Base-by-base conservation (phyloP, 2,888 invertebrate genomes). In the Spilosoma lubricipeda region DNA sequence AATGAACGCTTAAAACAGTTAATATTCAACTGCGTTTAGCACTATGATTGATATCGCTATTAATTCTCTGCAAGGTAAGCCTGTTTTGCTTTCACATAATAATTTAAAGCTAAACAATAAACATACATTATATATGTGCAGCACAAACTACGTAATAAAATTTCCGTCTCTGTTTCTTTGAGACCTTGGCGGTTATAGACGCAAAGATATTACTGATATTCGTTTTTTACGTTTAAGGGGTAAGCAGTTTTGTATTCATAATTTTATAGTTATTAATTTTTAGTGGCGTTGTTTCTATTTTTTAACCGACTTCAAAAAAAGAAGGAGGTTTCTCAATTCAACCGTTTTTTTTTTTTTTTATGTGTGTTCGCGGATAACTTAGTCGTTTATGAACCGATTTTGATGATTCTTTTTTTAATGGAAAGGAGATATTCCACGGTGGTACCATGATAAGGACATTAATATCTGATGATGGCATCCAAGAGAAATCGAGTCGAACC, bases 21-120 rank as follows among this genome's bases (percentile, higher is more conserved):
- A n/a, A 48, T 65, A 48, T 52, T 48, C 3, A 65, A 71, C 65
- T 52, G 64, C 71, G 65, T 45, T 71, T 52, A 68, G 30, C 39
- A 27, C 48, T 45, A 70, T 70, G 75, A 73, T 76, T 76, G 73
- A 76, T 76, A 76, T 64, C 67, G 56, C 67, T 63, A 66, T 71
- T 76, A 70, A 71, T 64, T 70, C 45, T 56, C 33, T 36, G 33
- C 76, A 76, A 76, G 76, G 76, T 48, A 48, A 76, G 42, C 76
- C 20, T 9, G 67, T 70, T 75, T 76, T 36, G 56, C 76, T 76
- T 76, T 76, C 76, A 73, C 68, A 52, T 76, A 72, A 71, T 76
- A 72, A 70, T 72, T 75, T 69, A 66, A 66, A 23, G 45, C n/a
- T 76, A 27, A 71, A 76, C 76, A 76, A 73, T 68, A 64, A 70